Base-by-base conservation (phyloP, 2,797 vertebrate species). In the Zalophus californianus region DNA sequence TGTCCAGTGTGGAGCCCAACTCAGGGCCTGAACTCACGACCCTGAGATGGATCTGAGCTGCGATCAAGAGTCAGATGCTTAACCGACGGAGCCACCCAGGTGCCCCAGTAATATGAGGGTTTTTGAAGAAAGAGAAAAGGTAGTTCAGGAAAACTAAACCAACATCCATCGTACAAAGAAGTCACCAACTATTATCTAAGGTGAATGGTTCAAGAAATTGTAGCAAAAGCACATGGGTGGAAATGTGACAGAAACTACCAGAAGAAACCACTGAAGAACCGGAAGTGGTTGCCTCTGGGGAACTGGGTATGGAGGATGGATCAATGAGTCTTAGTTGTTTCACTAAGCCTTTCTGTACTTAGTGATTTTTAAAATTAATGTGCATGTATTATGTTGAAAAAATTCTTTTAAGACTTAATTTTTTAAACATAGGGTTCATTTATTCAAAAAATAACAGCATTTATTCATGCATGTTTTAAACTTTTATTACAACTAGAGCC, bases 391-490 rank as follows among this genome's bases (percentile, higher is more conserved):
- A 97, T 50, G 35, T 32, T 50, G 72, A 84, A 84, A 72, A 96
- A 84, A 70, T 38, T n/a, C 20, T 78, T 75, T 88, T 48, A 70
- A 87, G 75, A 90, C 93, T 80, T 77, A 91, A 48, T 25, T 90
- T 70, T 90, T 94, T 86, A 66, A 94, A 77, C n/a, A 72, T 14
- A 94, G 52, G 32, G 35, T 29, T 93, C 82, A 78, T 78, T 94
- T 85, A 86, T 52, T 92, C 23, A 56, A 89, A 96, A 96, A 91
- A 64, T 27, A 86, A 75, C 23, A 93, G 75, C 52, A 94, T 73
- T 91, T 91, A 96, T 50, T 91, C 94, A 56, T 58, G 94, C 9
- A 70, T 15, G 35, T 94, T 79, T 92, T 80, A 96, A 95, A 80
- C 44, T 95, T 96, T 94, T 83, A 95, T 96, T 86, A 83, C 82